Conservation (phyloP, 1,140 invertebrate genomes). For the Drosophila miranda region DNA sequence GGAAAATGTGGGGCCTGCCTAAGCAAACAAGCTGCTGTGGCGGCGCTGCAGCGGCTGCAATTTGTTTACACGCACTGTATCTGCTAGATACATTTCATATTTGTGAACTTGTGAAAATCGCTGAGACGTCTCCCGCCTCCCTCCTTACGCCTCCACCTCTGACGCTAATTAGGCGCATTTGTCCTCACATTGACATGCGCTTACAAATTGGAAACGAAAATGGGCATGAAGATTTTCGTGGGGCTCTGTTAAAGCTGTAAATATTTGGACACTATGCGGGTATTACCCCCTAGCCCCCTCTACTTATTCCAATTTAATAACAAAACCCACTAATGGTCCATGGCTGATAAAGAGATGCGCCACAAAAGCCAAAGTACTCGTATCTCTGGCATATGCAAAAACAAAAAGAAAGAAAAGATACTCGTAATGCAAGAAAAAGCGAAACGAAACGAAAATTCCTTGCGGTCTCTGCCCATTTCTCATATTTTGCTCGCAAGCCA, state of each 20-base stretch:
- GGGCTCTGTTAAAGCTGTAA: constrained; percentile 46
- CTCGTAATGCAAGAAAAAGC: constrained; percentile 2
- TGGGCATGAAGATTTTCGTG: constrained; percentile 54
- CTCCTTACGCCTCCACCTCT: not conserved
- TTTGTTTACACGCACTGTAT: constrained; percentile 65
- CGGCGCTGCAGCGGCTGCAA: constrained; percentile 41
- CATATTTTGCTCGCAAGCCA: constrained; percentile 61
- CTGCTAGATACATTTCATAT: constrained; percentile 73
- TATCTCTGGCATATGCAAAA: constrained; percentile 55
- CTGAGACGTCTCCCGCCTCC: constrained; percentile 50
- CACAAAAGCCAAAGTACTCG: constrained; percentile 33
- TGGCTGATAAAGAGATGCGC: constrained; percentile 68
- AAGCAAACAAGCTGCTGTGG: constrained; percentile 50
- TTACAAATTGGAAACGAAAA: constrained; percentile 66
- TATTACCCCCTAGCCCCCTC: not conserved
- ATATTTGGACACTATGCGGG: constrained; percentile 48
- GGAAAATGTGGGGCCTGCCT: constrained; percentile 71
- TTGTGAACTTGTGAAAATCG: constrained; percentile 79
- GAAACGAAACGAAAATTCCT: constrained; percentile 38
- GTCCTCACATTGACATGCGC: constrained; percentile 68
- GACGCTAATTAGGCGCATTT: constrained; percentile 73
- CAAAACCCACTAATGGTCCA: constrained; percentile 72
- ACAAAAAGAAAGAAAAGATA: constrained; percentile 25
- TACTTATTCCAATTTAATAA: constrained; percentile 53
- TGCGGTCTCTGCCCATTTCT: constrained; percentile 55